A percentile compares a stretch with the other conserved stretches of the same genome.
phyloP scores from a whole-genome alignment of 2,113 vertebrate species.

The Heteronetta atricapilla region DNA sequence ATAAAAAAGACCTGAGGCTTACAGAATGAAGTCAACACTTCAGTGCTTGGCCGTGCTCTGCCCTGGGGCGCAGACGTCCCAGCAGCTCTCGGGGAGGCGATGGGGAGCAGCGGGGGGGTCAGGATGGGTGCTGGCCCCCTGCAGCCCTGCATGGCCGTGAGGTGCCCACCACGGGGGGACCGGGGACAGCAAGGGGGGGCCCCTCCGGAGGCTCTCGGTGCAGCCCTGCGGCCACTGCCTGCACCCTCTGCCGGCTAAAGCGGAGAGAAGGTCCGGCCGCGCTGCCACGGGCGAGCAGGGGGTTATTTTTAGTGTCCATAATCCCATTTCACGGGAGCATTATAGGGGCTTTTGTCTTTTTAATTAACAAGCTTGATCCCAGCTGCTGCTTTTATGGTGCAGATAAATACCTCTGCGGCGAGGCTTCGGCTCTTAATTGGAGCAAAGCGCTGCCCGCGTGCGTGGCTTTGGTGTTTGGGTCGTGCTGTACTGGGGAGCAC shows the following conservation, averaged over 20 bases:
- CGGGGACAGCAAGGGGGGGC: too few species aligned
- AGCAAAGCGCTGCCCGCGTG: not conserved
- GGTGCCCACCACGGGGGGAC: too few species aligned
- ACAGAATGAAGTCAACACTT: not conserved
- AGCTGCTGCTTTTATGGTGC: not conserved
- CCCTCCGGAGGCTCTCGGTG: too few species aligned
- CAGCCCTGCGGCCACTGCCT: not conserved
- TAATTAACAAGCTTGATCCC: not conserved
- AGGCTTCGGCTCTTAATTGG: not conserved
- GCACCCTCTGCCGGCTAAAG: slow-evolving; percentile 51
- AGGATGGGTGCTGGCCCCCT: not conserved
- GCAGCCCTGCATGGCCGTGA: too few species aligned
- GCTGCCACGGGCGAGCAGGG: fast-evolving
- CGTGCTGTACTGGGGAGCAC: not conserved
- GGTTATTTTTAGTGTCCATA: not conserved
- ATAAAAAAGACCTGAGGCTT: not conserved
- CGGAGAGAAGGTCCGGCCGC: not conserved
- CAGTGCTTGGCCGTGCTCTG: not conserved
- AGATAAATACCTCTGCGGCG: not conserved
- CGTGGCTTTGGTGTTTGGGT: fast-evolving
- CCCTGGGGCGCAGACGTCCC: not conserved
- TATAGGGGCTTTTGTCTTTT: not conserved
- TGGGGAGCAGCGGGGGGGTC: not conserved
- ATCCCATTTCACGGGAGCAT: not conserved
- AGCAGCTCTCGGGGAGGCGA: not conserved